Conservation (phyloP, 2,888 invertebrate species). For the Drosophila formosana region DNA sequence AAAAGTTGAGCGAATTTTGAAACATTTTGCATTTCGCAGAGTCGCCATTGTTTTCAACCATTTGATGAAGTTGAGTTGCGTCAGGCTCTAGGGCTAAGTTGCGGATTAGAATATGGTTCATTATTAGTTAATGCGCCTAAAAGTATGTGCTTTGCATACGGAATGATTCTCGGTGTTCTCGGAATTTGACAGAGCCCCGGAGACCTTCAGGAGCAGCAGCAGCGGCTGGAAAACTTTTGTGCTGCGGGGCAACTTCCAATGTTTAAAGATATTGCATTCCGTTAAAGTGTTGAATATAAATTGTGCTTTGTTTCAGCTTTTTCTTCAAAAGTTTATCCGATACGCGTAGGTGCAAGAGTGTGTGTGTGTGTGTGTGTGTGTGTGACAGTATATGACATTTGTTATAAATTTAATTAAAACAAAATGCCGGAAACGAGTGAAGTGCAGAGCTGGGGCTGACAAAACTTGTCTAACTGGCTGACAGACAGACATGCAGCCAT, state of each 20-base stretch:
- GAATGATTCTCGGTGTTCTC: not conserved
- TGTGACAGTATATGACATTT: slow-evolving; percentile 60
- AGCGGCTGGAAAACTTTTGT: slow-evolving; percentile 1
- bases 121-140: slow-evolving; percentile 10
- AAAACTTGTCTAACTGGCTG: slow-evolving; percentile 57
- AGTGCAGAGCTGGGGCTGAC: slow-evolving; percentile 45
- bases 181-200: not conserved
- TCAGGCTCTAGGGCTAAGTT: slow-evolving; percentile 2
- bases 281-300: slow-evolving; percentile 39
- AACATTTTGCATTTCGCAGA: not conserved
- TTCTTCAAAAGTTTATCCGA: slow-evolving; percentile 34
- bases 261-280: slow-evolving; percentile 4
- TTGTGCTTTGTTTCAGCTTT: slow-evolving; percentile 8
- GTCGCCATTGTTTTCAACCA: not conserved
- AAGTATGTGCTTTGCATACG: slow-evolving; percentile 10
- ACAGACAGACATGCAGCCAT: slow-evolving; percentile 20
- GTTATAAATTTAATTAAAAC: slow-evolving; percentile 76
- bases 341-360: not conserved
- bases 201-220: not conserved
- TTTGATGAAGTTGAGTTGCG: not conserved
- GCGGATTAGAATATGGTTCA: slow-evolving; percentile 10
- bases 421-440: slow-evolving; percentile 73
- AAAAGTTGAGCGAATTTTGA: no score
- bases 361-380: not conserved
- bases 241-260: not conserved